Conservation (phyloP, 2,888 invertebrate species). For the Apodemia zela region DNA sequence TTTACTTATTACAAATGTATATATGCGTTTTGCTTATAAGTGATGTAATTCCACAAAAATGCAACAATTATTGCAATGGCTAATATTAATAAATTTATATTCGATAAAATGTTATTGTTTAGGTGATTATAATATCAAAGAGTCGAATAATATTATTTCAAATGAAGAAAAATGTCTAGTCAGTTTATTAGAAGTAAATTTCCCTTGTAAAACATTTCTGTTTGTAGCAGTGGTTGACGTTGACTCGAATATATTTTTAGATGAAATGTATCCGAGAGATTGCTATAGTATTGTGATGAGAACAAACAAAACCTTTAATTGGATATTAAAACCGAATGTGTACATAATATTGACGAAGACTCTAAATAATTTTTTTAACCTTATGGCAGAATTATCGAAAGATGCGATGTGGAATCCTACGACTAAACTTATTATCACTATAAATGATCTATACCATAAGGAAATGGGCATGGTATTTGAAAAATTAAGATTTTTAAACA, state of each 20-base stretch:
- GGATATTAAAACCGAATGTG: not conserved
- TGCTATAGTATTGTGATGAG: not conserved
- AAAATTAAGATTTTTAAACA: not conserved
- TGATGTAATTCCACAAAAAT: not conserved
- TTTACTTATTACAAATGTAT: too few species aligned
- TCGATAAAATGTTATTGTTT: not conserved
- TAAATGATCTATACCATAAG: not conserved
- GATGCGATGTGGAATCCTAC: not conserved
- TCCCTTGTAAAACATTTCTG: not conserved
- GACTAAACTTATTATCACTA: constrained; percentile 2
- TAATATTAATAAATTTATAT: not conserved
- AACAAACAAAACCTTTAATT: not conserved
- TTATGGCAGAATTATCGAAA: not conserved
- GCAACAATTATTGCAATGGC: not conserved
- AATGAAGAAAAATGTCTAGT: not conserved
- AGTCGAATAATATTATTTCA: not conserved
- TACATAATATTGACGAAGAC: not conserved
- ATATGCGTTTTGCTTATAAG: too few species aligned
- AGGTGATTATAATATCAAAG: not conserved
- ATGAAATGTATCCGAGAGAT: not conserved
- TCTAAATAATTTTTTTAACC: not conserved
- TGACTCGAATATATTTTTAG: not conserved
- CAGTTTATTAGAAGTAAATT: not conserved
- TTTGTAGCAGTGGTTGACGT: not conserved
- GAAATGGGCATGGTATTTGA: not conserved